A percentile compares a stretch with the other conserved stretches of the same genome.
Evolutionary conservation across 2,888 invertebrate genomes (phyloP).

Genomic region (Megalurothrips usitatus): DNA sequence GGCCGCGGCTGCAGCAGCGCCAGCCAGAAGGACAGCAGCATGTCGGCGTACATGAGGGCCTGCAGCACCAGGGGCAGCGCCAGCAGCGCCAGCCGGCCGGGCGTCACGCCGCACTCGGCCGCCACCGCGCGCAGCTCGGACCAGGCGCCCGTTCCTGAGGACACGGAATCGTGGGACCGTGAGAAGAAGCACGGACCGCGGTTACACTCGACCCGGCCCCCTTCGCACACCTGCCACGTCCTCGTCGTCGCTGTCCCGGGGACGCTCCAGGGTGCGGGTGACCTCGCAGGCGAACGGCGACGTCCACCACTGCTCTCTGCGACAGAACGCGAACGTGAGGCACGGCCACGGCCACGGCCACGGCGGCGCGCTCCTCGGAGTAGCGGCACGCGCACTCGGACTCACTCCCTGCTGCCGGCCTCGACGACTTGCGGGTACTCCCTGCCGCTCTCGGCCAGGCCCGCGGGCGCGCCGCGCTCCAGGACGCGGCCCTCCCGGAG

Average conservation of each 20-base stretch:
- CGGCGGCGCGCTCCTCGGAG: background rate
- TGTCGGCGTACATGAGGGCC: conserved; percentile 27
- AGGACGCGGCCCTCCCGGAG: conserved; percentile 29
- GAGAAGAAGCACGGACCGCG: too few relatives aligned
- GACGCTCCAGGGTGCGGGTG: conserved; percentile 4
- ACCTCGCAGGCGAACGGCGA: background rate
- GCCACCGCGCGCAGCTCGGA: conserved; percentile 15
- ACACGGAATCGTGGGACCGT: background rate
- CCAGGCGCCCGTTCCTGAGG: conserved; percentile 19
- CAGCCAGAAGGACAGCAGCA: conserved; percentile 29
- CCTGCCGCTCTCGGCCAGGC: background rate
- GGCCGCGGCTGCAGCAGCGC: conserved; percentile 27
- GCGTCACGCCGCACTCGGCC: background rate
- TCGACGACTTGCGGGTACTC: conserved; percentile 29
- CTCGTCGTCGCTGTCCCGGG: conserved; percentile 27
- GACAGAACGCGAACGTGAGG: background rate
- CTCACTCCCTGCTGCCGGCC: conserved; percentile 15
- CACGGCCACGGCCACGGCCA: background rate
- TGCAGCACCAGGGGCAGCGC: conserved; percentile 18
- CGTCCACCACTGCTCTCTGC: conserved; percentile 15
- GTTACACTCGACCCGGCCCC: too few relatives aligned
- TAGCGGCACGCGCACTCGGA: background rate
- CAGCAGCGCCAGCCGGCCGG: conserved; percentile 1
- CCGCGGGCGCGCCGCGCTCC: conserved; percentile 30
- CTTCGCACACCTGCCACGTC: background rate